phyloP scores from a whole-genome alignment of 2,113 vertebrate species.

The Chrysemys picta region DNA sequence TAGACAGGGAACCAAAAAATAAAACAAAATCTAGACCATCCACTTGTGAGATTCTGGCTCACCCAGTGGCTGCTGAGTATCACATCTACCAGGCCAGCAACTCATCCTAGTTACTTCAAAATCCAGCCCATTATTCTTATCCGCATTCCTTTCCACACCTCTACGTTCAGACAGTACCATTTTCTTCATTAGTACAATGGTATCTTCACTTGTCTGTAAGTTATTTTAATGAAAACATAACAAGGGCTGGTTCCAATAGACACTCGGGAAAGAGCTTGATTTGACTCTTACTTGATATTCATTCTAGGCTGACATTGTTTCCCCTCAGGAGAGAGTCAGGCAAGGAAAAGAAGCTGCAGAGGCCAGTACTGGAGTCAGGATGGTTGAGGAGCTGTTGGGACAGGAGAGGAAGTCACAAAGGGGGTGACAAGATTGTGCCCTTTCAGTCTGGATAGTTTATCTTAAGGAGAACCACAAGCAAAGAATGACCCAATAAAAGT shows the following conservation, averaged over 20 bases:
- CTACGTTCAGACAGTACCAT: slow-evolving; percentile 19
- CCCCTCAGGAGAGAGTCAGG: background rate
- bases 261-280: background rate
- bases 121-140: background rate
- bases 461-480: slow-evolving; percentile 11
- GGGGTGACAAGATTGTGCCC: background rate
- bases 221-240: background rate
- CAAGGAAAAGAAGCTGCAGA: background rate
- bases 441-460: background rate
- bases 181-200: background rate
- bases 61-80: background rate
- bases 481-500: background rate
- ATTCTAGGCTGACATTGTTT: background rate
- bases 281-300: background rate
- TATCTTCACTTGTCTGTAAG: rapidly evolving
- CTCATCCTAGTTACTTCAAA: slow-evolving; percentile 33
- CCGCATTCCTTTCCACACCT: background rate
- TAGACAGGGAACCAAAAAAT: background rate
- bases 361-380: background rate
- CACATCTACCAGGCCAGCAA: background rate
- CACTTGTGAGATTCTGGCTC: slow-evolving; percentile 18
- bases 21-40: background rate
- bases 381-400: background rate
- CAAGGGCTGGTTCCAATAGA: background rate
- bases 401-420: slow-evolving; percentile 18